Percentiles rank a stretch among this genome's conserved stretches.
Conservation (phyloP, 1,140 invertebrate species). For the Tenebrio molitor region DNA sequence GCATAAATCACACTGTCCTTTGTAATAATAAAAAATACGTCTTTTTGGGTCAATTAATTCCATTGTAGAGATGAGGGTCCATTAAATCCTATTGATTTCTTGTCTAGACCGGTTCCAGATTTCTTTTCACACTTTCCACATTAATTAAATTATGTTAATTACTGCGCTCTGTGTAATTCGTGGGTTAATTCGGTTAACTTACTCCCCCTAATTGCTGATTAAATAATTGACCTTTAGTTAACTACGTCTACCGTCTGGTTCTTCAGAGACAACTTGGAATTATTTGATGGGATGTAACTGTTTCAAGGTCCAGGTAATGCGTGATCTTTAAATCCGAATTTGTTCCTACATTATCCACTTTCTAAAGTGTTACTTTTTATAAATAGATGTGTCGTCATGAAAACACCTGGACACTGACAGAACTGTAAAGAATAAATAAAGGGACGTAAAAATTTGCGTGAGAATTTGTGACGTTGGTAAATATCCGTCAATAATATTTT, state of each 20-base stretch:
- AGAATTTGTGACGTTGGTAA: no score
- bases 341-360: not conserved
- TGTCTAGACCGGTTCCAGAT: not conserved
- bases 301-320: conserved; percentile 13
- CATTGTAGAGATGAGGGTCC: not conserved
- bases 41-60: not conserved
- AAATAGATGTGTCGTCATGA: not conserved
- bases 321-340: not conserved
- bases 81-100: conserved; percentile 13
- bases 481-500: no score
- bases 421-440: no score
- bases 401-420: no score
- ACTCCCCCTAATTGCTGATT: conserved; percentile 37
- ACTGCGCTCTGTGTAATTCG: not conserved
- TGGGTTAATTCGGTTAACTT: conserved; percentile 42
- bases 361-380: not conserved
- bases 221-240: conserved; percentile 47
- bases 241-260: conserved; percentile 10
- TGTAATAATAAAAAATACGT: not conserved
- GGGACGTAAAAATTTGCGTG: no score
- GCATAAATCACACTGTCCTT: not conserved
- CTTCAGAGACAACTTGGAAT: conserved; percentile 1
- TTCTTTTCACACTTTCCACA: not conserved
- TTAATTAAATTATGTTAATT: conserved; percentile 14
- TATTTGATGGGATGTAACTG: conserved; percentile 3